Conservation (phyloP, 64 coral and sea anemone species). For the Pocillopora damicornis region DNA sequence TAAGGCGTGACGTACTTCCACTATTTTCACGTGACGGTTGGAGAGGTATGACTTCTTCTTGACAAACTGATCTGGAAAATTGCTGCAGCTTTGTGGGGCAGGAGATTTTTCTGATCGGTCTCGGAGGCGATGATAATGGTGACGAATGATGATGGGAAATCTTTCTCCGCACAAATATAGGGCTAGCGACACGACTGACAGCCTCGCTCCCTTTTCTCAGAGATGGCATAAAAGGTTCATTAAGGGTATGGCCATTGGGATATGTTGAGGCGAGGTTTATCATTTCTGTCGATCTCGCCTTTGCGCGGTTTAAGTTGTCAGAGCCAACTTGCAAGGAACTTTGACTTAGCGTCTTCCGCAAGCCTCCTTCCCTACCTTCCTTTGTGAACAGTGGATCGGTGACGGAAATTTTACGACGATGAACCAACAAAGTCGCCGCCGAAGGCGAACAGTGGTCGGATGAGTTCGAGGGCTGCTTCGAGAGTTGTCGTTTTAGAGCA, state of each 20-base stretch:
- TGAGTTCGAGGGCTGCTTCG: constrained; percentile 25
- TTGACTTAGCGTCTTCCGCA: background rate
- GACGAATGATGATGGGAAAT: background rate
- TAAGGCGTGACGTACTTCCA: background rate
- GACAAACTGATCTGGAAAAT: background rate
- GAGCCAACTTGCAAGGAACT: background rate
- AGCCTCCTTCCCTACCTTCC: background rate
- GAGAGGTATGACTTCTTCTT: constrained; percentile 1
- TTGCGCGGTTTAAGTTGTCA: background rate
- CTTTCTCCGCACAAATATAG: constrained; percentile 15
- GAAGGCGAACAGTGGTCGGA: constrained; percentile 22
- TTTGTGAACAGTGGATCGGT: constrained; percentile 17
- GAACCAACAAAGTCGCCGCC: background rate
- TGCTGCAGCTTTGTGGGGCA: background rate
- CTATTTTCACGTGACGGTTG: constrained; percentile 14
- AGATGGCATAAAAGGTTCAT: background rate
- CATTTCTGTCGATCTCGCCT: background rate
- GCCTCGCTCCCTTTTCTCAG: background rate
- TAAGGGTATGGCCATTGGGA: background rate
- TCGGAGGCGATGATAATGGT: background rate
- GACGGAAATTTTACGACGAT: constrained; percentile 33
- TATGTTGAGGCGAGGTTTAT: background rate
- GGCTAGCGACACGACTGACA: background rate
- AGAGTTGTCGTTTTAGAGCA: constrained; percentile 7
- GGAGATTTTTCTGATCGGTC: background rate